Base-by-base conservation (phyloP, 2,797 vertebrate species). In the Lithobates sylvaticus region DNA sequence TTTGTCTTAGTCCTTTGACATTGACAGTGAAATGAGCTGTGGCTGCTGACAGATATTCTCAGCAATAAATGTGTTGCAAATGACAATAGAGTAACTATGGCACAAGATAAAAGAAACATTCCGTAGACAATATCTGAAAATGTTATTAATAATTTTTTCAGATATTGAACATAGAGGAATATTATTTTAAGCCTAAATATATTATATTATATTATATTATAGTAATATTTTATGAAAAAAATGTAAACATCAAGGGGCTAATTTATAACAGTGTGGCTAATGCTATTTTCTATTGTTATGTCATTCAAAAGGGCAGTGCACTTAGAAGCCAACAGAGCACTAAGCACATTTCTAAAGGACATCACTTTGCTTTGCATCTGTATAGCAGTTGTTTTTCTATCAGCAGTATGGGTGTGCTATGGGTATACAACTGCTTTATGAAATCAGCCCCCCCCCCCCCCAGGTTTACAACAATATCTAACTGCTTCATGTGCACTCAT, bases 1-100 rank as follows among this genome's bases (percentile, higher is more conserved):
- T 36, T 54, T 71, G 10, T 72, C 27, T 34, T 12, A 50, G 16
- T 67, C 26, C 26, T 36, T 26, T 21, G 13, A 71, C 67, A 54
- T 21, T 68, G 26, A 44, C n/a, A 69, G 29, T 71, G n/a, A 58
- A 80, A 80, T 80, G 26, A n/a, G 69, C 27, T 54, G 67, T 78
- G 78, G 74, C 21, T 58, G 44, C 21, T 39, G 68, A 39, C 47
- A 58, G 78, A 29, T 81, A 39, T 70, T 72, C 32, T n/a, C 5
- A 54, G 44, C 16, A 36, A 80, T 34, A 71, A 61, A 71, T 16
- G 2, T 54, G 47, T 71, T 44, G 10, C 42, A 39, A 32, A 32
- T 34, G 16, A 21, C 0, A 47, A 26, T 80, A 2, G 5, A 80
- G 1, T 23, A 10, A 44, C 27, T 5, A 70, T 44, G 76, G 36